phyloP scores from a whole-genome alignment of 2,797 vertebrate genomes.

The Phataginus tetradactyla region DNA sequence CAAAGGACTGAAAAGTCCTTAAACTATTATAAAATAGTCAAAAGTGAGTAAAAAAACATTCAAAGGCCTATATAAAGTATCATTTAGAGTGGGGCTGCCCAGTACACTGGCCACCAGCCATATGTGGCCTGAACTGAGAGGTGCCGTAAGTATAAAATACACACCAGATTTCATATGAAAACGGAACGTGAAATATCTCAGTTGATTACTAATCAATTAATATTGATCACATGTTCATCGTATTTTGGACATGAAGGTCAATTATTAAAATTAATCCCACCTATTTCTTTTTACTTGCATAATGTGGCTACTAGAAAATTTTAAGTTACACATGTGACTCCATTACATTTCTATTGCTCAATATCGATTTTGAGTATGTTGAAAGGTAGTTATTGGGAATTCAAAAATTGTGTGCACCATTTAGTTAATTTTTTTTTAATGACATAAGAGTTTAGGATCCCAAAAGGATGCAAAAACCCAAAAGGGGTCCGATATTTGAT shows the following conservation, averaged over 20 bases:
- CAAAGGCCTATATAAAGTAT: background rate
- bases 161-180: background rate
- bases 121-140: fast-evolving
- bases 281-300: background rate
- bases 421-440: background rate
- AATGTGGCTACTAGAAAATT: background rate
- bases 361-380: background rate
- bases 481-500: background rate
- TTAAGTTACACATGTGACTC: background rate
- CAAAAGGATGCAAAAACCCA: background rate
- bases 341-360: background rate
- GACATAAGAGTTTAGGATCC: background rate
- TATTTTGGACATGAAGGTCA: background rate
- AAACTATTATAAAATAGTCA: background rate
- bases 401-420: background rate
- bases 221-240: background rate
- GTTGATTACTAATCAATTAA: background rate
- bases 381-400: background rate
- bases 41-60: background rate
- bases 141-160: no score
- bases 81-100: background rate
- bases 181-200: background rate
- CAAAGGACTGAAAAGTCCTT: background rate
- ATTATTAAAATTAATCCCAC: background rate
- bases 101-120: fast-evolving